Conservation (phyloP, 2,113 vertebrate species). For the Sebastes schlegelii region DNA sequence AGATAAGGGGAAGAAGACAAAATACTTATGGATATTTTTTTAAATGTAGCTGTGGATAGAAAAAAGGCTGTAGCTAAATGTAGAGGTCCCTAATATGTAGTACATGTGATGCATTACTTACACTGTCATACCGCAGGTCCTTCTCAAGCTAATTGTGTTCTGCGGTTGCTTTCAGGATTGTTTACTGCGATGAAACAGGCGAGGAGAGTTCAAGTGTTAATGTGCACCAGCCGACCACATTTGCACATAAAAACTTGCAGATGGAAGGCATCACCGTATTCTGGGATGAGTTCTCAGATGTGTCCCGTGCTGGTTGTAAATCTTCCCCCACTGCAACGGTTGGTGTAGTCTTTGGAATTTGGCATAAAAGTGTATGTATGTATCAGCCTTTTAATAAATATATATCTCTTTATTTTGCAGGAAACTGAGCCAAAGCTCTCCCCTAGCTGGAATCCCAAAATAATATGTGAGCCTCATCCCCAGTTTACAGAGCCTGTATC, state of each 20-base stretch:
- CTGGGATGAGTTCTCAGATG: conserved; percentile 96
- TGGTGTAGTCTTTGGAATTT: conserved; percentile 58
- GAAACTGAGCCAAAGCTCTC: conserved; percentile 97
- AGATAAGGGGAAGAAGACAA: background rate
- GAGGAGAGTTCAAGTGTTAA: conserved; percentile 92
- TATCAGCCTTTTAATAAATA: background rate
- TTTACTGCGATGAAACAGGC: conserved; percentile 94
- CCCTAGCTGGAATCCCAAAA: conserved; percentile 99
- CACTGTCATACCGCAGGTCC: background rate
- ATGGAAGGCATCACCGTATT: conserved; percentile 92
- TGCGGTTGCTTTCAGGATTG: conserved; percentile 84
- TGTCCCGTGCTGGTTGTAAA: conserved; percentile 89
- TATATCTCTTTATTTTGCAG: conserved; percentile 74
- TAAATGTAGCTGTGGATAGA: background rate
- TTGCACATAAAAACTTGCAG: conserved; percentile 94
- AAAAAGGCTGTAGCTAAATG: background rate
- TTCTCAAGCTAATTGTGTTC: conserved; percentile 24
- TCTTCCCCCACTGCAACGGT: conserved; percentile 90
- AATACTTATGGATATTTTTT: background rate
- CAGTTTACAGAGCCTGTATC: conserved; percentile 93
- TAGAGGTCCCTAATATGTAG: background rate
- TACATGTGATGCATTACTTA: background rate
- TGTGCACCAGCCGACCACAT: conserved; percentile 95
- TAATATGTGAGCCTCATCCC: conserved; percentile 95
- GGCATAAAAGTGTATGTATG: background rate